Conservation (phyloP, 2,113 vertebrate species). For the Prionailurus viverrinus region DNA sequence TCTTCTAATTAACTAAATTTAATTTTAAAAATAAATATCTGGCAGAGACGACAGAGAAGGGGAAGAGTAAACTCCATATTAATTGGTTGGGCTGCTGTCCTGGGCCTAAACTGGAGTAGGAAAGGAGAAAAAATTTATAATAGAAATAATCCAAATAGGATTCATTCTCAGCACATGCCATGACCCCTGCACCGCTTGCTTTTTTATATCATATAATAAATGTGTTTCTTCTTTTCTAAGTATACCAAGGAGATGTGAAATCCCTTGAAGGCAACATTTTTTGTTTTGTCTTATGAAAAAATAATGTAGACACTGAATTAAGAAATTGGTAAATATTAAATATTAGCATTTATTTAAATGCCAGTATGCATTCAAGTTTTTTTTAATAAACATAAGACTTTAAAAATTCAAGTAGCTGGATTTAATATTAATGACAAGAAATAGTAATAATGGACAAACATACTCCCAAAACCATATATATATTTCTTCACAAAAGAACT, state of each 20-base stretch:
- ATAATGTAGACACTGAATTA: not conserved
- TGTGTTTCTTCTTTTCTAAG: not conserved
- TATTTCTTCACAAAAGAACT: slow-evolving; percentile 33
- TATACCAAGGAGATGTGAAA: not conserved
- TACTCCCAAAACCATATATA: not conserved
- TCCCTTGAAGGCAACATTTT: not conserved
- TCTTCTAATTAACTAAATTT: too few relatives aligned
- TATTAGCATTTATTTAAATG: slow-evolving; percentile 47
- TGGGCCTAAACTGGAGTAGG: not conserved
- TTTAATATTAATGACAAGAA: slow-evolving; percentile 39
- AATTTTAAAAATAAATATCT: not conserved
- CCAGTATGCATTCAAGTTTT: not conserved
- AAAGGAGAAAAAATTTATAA: not conserved
- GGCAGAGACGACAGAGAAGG: slow-evolving; percentile 1
- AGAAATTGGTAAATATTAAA: slow-evolving; percentile 24
- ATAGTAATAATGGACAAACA: not conserved
- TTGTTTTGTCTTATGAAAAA: not conserved
- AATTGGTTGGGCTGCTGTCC: not conserved
- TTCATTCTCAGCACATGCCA: not conserved
- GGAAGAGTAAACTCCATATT: not conserved
- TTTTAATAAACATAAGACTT: not conserved
- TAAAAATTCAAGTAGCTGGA: slow-evolving; percentile 2
- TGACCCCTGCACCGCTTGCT: not conserved
- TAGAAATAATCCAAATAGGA: not conserved
- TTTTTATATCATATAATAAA: slow-evolving; percentile 1